A percentile compares a stretch with the other conserved stretches of the same genome.
Evolutionary conservation across 2,797 vertebrate genomes (phyloP).

Genomic region (Poeciliopsis turneri): DNA sequence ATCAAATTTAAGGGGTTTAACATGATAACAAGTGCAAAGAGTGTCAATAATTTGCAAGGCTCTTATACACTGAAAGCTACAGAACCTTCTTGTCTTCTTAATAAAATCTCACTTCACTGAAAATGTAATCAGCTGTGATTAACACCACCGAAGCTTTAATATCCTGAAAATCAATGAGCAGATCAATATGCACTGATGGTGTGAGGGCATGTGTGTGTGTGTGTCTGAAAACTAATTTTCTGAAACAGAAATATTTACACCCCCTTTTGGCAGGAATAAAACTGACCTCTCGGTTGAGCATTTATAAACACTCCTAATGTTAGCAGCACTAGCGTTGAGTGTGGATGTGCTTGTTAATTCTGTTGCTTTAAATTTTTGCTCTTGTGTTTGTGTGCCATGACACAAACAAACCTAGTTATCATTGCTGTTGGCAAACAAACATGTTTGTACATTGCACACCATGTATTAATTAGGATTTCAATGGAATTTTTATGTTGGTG

Average conservation of each 20-base stretch:
- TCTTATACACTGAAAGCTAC: conserved; percentile 30
- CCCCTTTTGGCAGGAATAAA: conserved; percentile 54
- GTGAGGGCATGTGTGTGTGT: neutral
- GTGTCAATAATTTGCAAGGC: conserved; percentile 6
- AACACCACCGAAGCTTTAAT: conserved; percentile 57
- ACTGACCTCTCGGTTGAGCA: conserved; percentile 49
- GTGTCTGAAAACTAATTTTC: conserved; percentile 55
- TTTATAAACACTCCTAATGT: conserved; percentile 37
- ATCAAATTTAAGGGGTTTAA: neutral
- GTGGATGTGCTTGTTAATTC: conserved; percentile 10
- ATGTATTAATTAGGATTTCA: conserved; percentile 18
- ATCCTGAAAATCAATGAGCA: conserved; percentile 55
- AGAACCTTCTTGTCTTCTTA: conserved; percentile 18
- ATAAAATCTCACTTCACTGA: conserved; percentile 46
- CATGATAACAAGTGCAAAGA: neutral
- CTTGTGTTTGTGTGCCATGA: neutral
- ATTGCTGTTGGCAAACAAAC: conserved; percentile 32
- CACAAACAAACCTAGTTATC: conserved; percentile 42
- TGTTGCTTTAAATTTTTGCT: conserved; percentile 16
- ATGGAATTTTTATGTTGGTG: neutral
- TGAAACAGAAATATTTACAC: conserved; percentile 55
- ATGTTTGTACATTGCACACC: conserved; percentile 24
- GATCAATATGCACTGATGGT: conserved; percentile 53
- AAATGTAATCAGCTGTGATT: conserved; percentile 65
- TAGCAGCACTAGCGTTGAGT: conserved; percentile 19